Evolutionary conservation across 2,113 vertebrate species (phyloP), one percentile per base, ranked within the genome.

Genomic region (Columba janthina): DNA sequence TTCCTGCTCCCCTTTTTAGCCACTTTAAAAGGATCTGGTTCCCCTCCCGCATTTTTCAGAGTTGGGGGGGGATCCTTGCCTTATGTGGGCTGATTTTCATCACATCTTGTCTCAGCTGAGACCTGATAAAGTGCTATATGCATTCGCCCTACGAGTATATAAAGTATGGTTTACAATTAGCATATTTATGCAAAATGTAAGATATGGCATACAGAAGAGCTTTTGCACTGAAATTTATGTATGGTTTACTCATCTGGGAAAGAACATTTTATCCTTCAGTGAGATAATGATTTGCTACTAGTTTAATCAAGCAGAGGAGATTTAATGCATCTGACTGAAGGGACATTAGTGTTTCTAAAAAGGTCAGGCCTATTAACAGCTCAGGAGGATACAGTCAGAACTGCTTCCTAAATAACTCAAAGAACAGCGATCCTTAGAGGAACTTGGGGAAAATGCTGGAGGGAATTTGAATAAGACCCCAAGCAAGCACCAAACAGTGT

Each of bases 271-370:
- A 78, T 90, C 76, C 80, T 71, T 92, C 73, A 29, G 73, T 26
- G 66, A 81, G 91, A 92, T 94, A 93, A 93, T 89, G 65, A 81
- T 93, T 92, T 94, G 91, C 80, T 96, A 94, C 87, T 93, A 90
- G 88, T 69, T 94, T 89, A 90, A 96, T 96, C 91, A 87, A 84
- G 80, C 76, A n/a, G 69, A 44, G 56, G 72, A 94, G 84, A 85
- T 86, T 92, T 86, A 92, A 89, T 94, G 89, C 61, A 9, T 92
- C 73, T 90, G 76, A 50, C 73, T 89, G 70, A 90, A 92, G 86
- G 69, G 83, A 85, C 64, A 53, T 69, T 14, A 94, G 81, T 1
- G 5, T 82, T 94, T 95, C 67, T 0, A 0, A 76, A 92, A 95
- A 92, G 94, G 83, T 90, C 94, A 93, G 91, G 42, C 46, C 36